Conservation (phyloP, 1,140 invertebrate species). For the Zaprionus ornatus region DNA sequence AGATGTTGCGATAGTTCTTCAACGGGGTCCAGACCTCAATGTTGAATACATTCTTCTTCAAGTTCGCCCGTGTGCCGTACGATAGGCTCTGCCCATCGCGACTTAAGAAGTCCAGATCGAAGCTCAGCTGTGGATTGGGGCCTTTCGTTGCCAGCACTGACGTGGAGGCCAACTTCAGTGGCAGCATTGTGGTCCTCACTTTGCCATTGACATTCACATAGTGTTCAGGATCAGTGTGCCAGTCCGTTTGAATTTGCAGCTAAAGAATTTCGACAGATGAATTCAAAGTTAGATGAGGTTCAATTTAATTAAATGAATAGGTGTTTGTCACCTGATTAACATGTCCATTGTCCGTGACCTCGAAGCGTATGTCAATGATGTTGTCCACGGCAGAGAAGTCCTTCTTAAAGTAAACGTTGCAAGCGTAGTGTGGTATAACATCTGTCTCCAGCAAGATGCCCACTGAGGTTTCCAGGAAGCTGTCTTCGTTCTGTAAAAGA, state of each 20-base stretch:
- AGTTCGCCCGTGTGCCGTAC: constrained; percentile 66
- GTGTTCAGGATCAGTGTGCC: constrained; percentile 60
- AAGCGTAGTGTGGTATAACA: constrained; percentile 87
- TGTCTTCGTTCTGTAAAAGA: constrained; percentile 85
- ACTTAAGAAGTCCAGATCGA: constrained; percentile 66
- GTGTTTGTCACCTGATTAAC: constrained; percentile 58
- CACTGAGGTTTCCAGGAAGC: constrained; percentile 86
- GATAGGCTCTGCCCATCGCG: constrained; percentile 54
- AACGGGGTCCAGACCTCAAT: constrained; percentile 78
- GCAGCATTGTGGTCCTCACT: constrained; percentile 71
- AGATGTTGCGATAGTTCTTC: constrained; percentile 72
- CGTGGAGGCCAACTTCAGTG: constrained; percentile 60
- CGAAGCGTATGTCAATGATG: constrained; percentile 85
- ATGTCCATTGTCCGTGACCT: constrained; percentile 81
- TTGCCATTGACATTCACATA: constrained; percentile 63
- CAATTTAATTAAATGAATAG: neutral
- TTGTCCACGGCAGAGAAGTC: constrained; percentile 88
- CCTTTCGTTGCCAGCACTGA: constrained; percentile 54
- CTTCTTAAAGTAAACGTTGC: constrained; percentile 87
- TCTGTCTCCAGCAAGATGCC: constrained; percentile 86
- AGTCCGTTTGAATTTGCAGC: constrained; percentile 63
- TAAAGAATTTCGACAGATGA: neutral
- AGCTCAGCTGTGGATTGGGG: constrained; percentile 58
- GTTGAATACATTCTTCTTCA: constrained; percentile 70
- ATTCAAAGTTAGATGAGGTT: neutral